Evolutionary conservation across 2,113 vertebrate genomes (phyloP), one percentile per base, ranked within the genome.

Genomic region (Malurus cyaneus): DNA sequence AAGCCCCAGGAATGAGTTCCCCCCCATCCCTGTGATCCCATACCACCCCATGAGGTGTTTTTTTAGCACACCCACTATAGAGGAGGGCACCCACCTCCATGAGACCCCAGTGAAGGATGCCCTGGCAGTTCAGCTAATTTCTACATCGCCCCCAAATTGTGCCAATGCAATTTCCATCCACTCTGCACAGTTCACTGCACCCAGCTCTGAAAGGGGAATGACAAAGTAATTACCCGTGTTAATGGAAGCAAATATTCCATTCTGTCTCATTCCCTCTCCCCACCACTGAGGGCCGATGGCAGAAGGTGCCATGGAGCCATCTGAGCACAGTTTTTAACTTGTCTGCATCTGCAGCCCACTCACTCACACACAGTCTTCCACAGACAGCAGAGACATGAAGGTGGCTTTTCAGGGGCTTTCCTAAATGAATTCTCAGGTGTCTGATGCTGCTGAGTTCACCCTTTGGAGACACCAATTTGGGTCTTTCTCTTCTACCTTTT

Each of bases 201-300:
- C 39, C 29, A 8, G 83, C 86, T 87, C 90, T 69, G 73, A 52
- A 60, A 80, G 64, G 72, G 54, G 77, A 90, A 94, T 89, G 72
- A 81, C 83, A 92, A 95, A 96, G 88, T 88, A 96, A 93, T 96
- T 87, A 80, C 32, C 65, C 50, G 21, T 8, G 1, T 85, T 87
- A 82, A 73, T 82, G 47, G 79, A 47, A 93, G 74, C 57, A 79
- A 69, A 57, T 71, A 79, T n/a, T 93, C 72, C 4, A 2, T 59
- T 39, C 70, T 82, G 32, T n/a, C 72, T 78, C 34, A 28, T 8
- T 83, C 14, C 44, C 49, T 50, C 53, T 65, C 50, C 79, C 71
- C 79, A 42, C 4, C 32, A 41, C 47, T 0, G 1, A 67, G 66
- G 28, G 42, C 61, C 2, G 0, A 19, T 52, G 66, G 70, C 66